These are phyloP conservation scores for Lepidocolaptes lacrymiger DNA, from an alignment of 2,797 vertebrate species.

Conservation along the genomic window DNA sequence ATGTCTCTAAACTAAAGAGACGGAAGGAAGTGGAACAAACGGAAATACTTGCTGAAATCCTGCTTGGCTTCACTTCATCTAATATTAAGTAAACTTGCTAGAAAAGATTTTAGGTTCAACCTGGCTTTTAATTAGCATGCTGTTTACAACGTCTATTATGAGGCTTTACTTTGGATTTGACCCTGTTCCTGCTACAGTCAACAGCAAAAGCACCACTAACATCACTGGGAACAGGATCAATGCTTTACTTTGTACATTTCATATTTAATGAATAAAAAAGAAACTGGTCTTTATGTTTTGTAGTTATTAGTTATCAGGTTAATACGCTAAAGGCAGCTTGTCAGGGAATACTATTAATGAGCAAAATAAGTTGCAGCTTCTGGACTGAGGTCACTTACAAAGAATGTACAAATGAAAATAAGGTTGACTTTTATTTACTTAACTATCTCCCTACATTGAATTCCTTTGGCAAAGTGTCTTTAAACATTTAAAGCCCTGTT, in stretches of 20 bases:
- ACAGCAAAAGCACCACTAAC: conserved; percentile 20
- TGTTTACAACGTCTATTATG: conserved; percentile 50
- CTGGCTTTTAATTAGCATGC: conserved; percentile 59
- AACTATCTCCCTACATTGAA: conserved; percentile 81
- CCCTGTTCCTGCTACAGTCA: not conserved
- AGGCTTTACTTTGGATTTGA: conserved; percentile 24
- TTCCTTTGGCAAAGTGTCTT: conserved; percentile 82
- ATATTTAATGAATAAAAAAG: conserved; percentile 54
- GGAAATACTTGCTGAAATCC: conserved; percentile 41
- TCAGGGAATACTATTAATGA: conserved; percentile 77
- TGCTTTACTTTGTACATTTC: conserved; percentile 47
- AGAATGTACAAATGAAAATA: conserved; percentile 80
- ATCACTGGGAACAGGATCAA: conserved; percentile 13
- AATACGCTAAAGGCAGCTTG: conserved; percentile 75
- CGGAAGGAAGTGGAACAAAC: conserved; percentile 21
- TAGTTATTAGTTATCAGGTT: conserved; percentile 75
- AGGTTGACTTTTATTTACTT: conserved; percentile 84
- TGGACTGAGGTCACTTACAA: conserved; percentile 79
- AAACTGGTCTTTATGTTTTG: conserved; percentile 52
- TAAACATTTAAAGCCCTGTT: conserved; percentile 84
- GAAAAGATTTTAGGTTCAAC: conserved; percentile 55
- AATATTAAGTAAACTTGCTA: conserved; percentile 53
- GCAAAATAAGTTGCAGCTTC: conserved; percentile 78
- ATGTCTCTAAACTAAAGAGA: not conserved
- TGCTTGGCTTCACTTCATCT: conserved; percentile 39